These are phyloP conservation scores for Sturnira hondurensis DNA, from an alignment of 2,113 vertebrate species.

Conservation along the genomic window DNA sequence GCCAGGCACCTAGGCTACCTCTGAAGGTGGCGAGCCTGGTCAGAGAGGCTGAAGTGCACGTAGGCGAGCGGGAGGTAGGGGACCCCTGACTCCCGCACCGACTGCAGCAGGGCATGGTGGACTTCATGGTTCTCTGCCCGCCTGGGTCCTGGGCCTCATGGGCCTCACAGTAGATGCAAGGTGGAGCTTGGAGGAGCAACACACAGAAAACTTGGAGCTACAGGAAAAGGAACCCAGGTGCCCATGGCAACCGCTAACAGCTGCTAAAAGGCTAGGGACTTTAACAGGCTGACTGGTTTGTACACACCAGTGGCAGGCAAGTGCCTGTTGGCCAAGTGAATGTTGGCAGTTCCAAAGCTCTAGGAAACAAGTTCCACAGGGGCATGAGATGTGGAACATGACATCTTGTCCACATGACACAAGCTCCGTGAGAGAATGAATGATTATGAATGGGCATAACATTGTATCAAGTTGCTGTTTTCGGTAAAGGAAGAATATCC, in stretches of 20 bases:
- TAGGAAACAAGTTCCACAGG: neutral
- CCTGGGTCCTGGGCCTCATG: fast-evolving
- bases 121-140: neutral
- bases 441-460: too few relatives aligned
- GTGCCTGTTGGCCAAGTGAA: neutral
- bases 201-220: neutral
- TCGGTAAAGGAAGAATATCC: neutral
- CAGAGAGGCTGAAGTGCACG: neutral
- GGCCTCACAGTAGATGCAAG: neutral
- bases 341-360: neutral
- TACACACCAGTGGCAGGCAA: fast-evolving
- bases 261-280: neutral
- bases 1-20: neutral
- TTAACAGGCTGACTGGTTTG: fast-evolving
- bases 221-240: neutral
- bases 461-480: neutral
- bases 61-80: fast-evolving
- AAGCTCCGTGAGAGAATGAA: neutral
- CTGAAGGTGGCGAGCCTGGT: neutral
- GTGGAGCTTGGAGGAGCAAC: neutral
- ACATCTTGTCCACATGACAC: fast-evolving
- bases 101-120: fast-evolving
- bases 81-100: fast-evolving
- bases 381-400: neutral
- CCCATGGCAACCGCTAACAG: fast-evolving